Base-by-base conservation (phyloP, 2,797 vertebrate species). In the Chelonia mydas region DNA sequence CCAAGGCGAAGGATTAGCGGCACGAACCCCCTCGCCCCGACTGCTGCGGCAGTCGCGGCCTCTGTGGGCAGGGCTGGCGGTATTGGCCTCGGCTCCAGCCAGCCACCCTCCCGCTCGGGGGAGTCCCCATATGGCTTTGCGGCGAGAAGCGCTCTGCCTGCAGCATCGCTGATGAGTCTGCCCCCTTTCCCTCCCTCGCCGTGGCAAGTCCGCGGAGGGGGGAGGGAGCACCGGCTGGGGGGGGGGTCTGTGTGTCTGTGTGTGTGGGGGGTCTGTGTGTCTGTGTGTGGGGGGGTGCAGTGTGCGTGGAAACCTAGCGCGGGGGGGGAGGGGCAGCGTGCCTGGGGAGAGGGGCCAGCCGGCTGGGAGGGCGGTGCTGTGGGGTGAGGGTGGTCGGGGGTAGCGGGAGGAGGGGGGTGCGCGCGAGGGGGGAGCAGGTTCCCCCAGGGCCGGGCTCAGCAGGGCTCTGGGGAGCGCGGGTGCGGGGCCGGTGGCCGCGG, bases 381-480 rank as follows among this genome's bases (percentile, higher is more conserved):
- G 37, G 41, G 11, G 19, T 21, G 6, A 4, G 55, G 5, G 11
- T 3, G 13, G 50, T 9, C 23, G 9, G 17, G 49, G 10, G 78
- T 51, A 51, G 50, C 50, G 50, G 50, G 50, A 51, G 50, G 16
- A 51, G 7, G 51, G 6, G 51, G 11, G 33, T 21, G 21, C n/a
- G 79, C 45, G 55, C 15, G 28, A 37, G 88, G 41, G 54, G 37
- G 25, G 28, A 41, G 53, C 76, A 13, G 28, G 37, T 31, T 23
- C 19, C 21, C 27, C 53, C 9, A 9, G 21, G 27, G 72, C 19
- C 11, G 86, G 53, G 59, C 54, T 84, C 57, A 61, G 47, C 49
- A 47, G 51, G 77, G 88, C 74, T 23, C 27, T 80, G 74, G 94
- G 95, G 90, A 95, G 95, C 87, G 59, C 87, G 19, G 89, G 95